Evolutionary conservation across 2,888 invertebrate species (phyloP), one percentile per base, ranked within the genome.

Genomic region (Plebejus argus): DNA sequence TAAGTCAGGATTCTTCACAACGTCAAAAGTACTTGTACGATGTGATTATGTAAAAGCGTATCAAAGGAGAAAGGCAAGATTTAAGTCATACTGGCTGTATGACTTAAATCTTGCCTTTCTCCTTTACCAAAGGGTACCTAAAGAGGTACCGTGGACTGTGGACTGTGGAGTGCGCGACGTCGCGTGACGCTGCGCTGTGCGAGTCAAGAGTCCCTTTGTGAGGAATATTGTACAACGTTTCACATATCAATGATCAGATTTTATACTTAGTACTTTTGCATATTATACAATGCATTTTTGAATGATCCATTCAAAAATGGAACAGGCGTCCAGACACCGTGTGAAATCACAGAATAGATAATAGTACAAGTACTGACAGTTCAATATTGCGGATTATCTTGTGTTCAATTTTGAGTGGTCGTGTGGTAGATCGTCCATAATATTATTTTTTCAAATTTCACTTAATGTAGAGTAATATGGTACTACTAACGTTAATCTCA

Each of bases 1-100:
- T 58, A 66, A 66, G 61, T 66, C 5, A 28, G 10, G 61, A 66
- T 66, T 66, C 61, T 66, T 66, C 23, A 23, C 58, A 20, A 10
- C 20, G 8, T 8, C 10, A 58, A 58, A 8, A 10, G 10, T n/a
- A 58, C 3, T 5, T 58, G 3, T 12, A 23, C 10, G 28, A 66
- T 66, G 23, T 66, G 4, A 66, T 66, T 66, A 66, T 66, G 18
- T 66, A 23, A 66, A 58, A 23, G 12, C 61, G 23, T 61, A 23
- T 70, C 70, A 70, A 70, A 70, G 33, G 35, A 70, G 20, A 61
- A 58, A 53, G 5, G 53, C n/a, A 70, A 70, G 70, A 71, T 71
- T 71, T 71, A 18, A 39, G 39, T 39, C 71, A 10, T 71, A n/a
- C n/a, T n/a, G n/a, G n/a, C n/a, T n/a, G n/a, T n/a, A n/a, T n/a